Evolutionary conservation across 2,888 invertebrate genomes (phyloP), one percentile per base, ranked within the genome.

Genomic region (Orgyia antiqua): DNA sequence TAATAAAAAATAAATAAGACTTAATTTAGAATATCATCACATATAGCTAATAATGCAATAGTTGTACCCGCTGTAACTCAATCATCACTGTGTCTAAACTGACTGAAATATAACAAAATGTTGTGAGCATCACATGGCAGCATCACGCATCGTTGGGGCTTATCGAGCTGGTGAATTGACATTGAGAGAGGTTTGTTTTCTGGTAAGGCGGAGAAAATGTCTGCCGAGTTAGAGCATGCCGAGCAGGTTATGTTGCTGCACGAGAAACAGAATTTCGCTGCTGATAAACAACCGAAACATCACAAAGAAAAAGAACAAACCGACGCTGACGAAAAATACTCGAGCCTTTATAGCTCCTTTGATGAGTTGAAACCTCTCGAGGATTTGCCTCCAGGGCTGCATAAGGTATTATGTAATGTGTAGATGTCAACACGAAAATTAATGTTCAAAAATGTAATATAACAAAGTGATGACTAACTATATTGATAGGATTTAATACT

Each of bases 211-310:
- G 83, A 82, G 82, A 63, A 70, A 67, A 74, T 84, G 82, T 69
- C 83, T 67, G 79, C 71, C 64, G 84, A 83, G 66, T 76, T 86
- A 83, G 79, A 68, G 68, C 83, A 82, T 69, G 84, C 84, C 27
- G 83, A 83, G 75, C 79, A 86, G 82, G 80, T 84, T 76, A 83
- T 86, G 84, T 78, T 71, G 75, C 78, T 69, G 68, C 84, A 86
- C 59, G 84, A 84, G 59, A 82, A 79, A 69, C 70, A 73, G 45
- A 58, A 80, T 70, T 77, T 78, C 66, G 67, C 70, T 47, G 71
- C 63, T 32, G 74, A 73, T 68, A 82, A 79, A 61, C 68, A 68
- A 19, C 29, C 42, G 24, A 51, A 52, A 42, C 45, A 42, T 24
- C 61, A 59, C 37, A 68, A 68, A 50, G 67, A 74, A 31, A 75